These are phyloP conservation scores for Aleiodes sp. DNA, from an alignment of 1,140 invertebrate species.

Conservation along the genomic window DNA sequence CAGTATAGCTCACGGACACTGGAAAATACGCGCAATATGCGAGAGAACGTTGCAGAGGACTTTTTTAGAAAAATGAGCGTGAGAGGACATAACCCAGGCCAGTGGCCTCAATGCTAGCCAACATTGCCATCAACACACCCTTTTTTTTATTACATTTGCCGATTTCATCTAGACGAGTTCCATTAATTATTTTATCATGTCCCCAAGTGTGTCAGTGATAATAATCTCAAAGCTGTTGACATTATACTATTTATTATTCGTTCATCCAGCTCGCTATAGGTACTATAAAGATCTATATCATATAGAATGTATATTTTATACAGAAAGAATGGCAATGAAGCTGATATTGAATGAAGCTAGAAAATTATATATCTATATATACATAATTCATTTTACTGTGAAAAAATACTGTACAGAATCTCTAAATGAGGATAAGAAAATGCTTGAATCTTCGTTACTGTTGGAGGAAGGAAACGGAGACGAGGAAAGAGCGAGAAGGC, in stretches of 20 bases:
- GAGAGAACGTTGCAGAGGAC: neutral
- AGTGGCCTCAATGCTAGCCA: no score
- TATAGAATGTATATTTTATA: no score
- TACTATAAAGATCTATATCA: no score
- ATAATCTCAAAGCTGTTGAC: slow-evolving; percentile 20
- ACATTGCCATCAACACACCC: no score
- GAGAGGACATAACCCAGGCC: no score
- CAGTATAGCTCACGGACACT: neutral
- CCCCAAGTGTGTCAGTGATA: slow-evolving; percentile 5
- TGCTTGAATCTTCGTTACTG: no score
- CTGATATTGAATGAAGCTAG: no score
- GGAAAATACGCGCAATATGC: neutral
- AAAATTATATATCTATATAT: no score
- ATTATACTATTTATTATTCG: slow-evolving; percentile 24
- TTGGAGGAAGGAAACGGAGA: neutral
- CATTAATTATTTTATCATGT: slow-evolving; percentile 33
- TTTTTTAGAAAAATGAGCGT: neutral
- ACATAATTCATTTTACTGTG: neutral
- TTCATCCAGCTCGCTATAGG: neutral
- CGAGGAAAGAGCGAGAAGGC: neutral
- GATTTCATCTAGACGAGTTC: slow-evolving; percentile 31
- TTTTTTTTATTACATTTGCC: slow-evolving; percentile 21
- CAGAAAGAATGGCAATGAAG: no score
- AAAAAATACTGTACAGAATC: neutral
- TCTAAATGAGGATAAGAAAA: neutral